A percentile compares a stretch with the other conserved stretches of the same genome.
phyloP scores from a whole-genome alignment of 2,113 vertebrate genomes.

The Callopanchax toddi region DNA sequence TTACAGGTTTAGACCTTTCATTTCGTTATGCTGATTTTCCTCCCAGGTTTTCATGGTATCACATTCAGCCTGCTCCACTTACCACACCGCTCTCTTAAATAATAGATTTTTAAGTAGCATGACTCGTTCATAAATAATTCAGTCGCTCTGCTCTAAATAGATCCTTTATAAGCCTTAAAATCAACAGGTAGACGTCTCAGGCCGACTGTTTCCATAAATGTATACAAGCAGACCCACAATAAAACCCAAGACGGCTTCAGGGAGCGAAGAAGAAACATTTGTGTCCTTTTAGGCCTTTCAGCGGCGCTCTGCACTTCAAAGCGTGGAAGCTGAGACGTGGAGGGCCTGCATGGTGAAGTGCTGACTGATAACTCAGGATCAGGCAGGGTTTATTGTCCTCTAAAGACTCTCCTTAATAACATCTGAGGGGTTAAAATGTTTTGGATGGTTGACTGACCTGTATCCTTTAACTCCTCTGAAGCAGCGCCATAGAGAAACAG shows the following conservation, averaged over 20 bases:
- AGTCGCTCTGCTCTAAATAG: conserved; percentile 11
- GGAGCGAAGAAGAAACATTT: background rate
- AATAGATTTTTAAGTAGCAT: conserved; percentile 13
- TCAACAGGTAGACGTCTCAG: background rate
- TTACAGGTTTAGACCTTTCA: background rate
- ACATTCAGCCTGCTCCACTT: background rate
- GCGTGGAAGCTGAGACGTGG: conserved; percentile 20
- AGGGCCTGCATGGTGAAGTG: conserved; percentile 11
- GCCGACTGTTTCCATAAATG: background rate
- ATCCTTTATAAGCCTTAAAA: background rate
- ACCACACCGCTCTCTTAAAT: conserved; percentile 5
- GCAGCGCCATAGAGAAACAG: too few relatives aligned
- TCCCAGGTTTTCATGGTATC: background rate
- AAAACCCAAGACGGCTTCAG: conserved; percentile 6
- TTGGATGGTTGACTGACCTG: too few relatives aligned
- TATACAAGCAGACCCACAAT: conserved; percentile 4
- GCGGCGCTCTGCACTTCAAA: conserved; percentile 13
- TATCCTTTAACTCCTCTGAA: too few relatives aligned
- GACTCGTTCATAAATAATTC: background rate
- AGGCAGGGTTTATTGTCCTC: too few relatives aligned
- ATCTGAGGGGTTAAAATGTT: too few relatives aligned
- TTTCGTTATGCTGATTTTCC: background rate
- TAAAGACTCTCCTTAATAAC: too few relatives aligned
- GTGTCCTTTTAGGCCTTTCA: background rate
- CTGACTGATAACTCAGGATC: conserved; percentile 12